A percentile compares a stretch with the other conserved stretches of the same genome.
Evolutionary conservation across 2,797 vertebrate genomes (phyloP).

Genomic region (Phrynocephalus guinanensis): DNA sequence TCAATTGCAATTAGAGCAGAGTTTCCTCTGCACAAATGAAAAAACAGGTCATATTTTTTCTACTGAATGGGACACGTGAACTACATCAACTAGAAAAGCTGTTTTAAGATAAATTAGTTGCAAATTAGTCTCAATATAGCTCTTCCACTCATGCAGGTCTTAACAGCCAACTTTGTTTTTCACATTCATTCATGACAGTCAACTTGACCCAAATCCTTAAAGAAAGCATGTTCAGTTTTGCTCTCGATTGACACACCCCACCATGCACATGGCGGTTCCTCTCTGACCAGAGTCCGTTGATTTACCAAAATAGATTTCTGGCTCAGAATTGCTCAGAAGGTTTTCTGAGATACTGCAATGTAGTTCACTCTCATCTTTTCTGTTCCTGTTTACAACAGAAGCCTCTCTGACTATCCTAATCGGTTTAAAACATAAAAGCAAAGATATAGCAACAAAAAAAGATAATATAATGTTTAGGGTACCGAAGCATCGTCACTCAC

Average conservation of each 20-base stretch:
- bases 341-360: slow-evolving; percentile 34
- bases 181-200: slow-evolving; percentile 19
- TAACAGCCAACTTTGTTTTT: slow-evolving; percentile 2
- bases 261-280: slow-evolving; percentile 34
- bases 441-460: neutral
- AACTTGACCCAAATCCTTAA: slow-evolving; percentile 37
- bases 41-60: slow-evolving; percentile 1
- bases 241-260: slow-evolving; percentile 28
- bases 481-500: neutral
- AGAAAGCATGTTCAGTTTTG: slow-evolving; percentile 16
- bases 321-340: slow-evolving; percentile 27
- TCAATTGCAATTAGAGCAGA: neutral
- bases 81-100: slow-evolving; percentile 23
- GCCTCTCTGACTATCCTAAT: neutral
- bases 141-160: neutral
- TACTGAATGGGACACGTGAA: slow-evolving; percentile 21
- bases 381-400: neutral
- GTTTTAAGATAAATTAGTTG: neutral
- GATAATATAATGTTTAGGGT: neutral
- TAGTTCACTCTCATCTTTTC: slow-evolving; percentile 24
- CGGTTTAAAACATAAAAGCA: neutral
- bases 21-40: neutral
- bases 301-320: slow-evolving; percentile 53
- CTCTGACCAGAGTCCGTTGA: slow-evolving; percentile 43
- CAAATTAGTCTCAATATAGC: neutral